Evolutionary conservation across 2,888 invertebrate species (phyloP).

Genomic region (Archips xylosteana): DNA sequence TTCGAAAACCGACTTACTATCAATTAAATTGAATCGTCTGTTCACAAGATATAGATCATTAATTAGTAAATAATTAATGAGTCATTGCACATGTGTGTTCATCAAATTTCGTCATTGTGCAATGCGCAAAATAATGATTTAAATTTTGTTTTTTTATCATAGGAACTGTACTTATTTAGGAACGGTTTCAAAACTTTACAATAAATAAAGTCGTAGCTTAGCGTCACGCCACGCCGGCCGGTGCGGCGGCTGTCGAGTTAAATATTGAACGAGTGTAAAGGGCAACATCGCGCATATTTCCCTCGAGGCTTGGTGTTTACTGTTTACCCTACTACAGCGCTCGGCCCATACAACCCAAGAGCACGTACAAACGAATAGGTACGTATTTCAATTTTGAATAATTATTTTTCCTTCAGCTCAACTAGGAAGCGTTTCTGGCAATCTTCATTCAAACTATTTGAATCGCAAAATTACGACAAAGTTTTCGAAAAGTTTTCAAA

Average conservation of each 20-base stretch:
- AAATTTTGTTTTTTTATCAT: neutral
- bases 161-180: neutral
- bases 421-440: neutral
- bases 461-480: no score
- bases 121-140: neutral
- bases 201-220: conserved; percentile 8
- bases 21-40: neutral
- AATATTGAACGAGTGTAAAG: conserved; percentile 84
- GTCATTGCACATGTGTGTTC: no score
- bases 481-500: neutral
- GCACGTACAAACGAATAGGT: neutral
- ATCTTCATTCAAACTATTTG: neutral
- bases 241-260: conserved; percentile 58
- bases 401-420: neutral
- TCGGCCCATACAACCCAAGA: conserved; percentile 9
- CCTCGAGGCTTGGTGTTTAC: conserved; percentile 59
- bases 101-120: neutral
- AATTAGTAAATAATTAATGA: neutral
- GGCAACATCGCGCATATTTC: conserved; percentile 80
- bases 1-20: neutral
- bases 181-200: neutral
- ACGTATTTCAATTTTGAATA: neutral
- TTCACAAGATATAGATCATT: neutral
- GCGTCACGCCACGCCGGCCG: conserved; percentile 1
- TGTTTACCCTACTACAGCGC: conserved; percentile 57